A percentile compares a stretch with the other conserved stretches of the same genome.
phyloP scores from a whole-genome alignment of 2,797 vertebrate genomes.

The Sarcoramphus papa region DNA sequence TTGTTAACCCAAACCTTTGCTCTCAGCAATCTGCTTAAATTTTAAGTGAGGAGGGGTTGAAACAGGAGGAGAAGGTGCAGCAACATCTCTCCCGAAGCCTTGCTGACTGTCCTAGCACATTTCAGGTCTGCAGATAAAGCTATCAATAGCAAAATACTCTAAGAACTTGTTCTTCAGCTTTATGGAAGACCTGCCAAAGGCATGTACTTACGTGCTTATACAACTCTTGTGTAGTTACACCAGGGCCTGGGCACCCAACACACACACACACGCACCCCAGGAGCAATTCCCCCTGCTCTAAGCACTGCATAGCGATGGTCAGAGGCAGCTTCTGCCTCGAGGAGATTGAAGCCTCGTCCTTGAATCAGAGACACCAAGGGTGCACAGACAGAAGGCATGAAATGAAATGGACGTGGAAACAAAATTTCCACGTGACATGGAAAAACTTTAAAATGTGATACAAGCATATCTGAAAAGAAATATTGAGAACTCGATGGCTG shows the following conservation, averaged over 20 bases:
- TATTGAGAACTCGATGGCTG: rapidly evolving
- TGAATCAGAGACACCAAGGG: neutral
- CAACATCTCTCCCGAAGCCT: neutral
- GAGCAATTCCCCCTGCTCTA: neutral
- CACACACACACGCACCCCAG: rapidly evolving
- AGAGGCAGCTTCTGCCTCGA: rapidly evolving
- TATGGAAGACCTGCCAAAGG: neutral
- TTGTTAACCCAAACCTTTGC: neutral
- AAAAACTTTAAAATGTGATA: neutral
- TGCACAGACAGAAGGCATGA: neutral
- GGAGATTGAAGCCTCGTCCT: neutral
- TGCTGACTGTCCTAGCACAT: neutral
- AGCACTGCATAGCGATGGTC: rapidly evolving
- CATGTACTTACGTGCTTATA: rapidly evolving
- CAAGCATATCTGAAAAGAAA: neutral
- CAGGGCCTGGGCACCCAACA: rapidly evolving
- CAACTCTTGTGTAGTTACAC: neutral
- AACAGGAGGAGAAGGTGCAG: neutral
- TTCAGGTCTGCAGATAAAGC: neutral
- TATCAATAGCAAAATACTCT: rapidly evolving
- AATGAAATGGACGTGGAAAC: neutral
- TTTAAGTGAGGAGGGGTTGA: neutral
- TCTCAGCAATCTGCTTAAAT: neutral
- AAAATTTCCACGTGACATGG: neutral
- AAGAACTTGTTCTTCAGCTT: neutral